Percentiles rank a stretch among this genome's conserved stretches.
Evolutionary conservation across 2,797 vertebrate genomes (phyloP).

Genomic region (Ibycter americanus): DNA sequence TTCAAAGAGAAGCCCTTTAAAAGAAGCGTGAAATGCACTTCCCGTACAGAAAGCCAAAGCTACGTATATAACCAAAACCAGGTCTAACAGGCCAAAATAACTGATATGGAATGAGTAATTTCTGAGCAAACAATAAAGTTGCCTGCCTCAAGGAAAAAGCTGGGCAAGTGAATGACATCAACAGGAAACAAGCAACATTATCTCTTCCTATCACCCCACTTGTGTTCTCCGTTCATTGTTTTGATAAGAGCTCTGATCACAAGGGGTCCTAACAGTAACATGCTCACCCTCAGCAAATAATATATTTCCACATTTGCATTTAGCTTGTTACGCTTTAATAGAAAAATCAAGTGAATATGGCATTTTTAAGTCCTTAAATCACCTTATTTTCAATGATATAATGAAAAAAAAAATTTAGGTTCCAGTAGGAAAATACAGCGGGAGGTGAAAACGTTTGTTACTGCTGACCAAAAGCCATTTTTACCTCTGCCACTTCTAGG

Average conservation of each 20-base stretch:
- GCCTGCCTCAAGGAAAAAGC: constrained; percentile 31
- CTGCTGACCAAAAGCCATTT: not conserved
- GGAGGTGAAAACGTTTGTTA: not conserved
- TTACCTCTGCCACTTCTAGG: not conserved
- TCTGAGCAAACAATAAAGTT: constrained; percentile 35
- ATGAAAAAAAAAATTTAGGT: not conserved
- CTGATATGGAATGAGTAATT: not conserved
- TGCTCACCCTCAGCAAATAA: not conserved
- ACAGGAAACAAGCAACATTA: constrained; percentile 48
- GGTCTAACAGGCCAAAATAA: not conserved
- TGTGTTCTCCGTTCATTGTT: not conserved
- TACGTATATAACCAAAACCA: not conserved
- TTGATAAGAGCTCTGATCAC: not conserved
- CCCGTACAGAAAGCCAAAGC: not conserved
- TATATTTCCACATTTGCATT: not conserved
- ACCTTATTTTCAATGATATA: not conserved
- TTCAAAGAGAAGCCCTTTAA: not conserved
- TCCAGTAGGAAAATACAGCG: not conserved
- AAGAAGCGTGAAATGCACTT: not conserved
- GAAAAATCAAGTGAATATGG: not conserved
- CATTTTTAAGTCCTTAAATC: not conserved
- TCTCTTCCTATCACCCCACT: constrained; percentile 58
- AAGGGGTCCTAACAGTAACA: not conserved
- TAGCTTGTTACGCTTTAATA: not conserved
- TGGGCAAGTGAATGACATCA: constrained; percentile 13